These are phyloP conservation scores for Dynastes hyllus DNA, from an alignment of 2,888 invertebrate genomes.

Conservation along the genomic window DNA sequence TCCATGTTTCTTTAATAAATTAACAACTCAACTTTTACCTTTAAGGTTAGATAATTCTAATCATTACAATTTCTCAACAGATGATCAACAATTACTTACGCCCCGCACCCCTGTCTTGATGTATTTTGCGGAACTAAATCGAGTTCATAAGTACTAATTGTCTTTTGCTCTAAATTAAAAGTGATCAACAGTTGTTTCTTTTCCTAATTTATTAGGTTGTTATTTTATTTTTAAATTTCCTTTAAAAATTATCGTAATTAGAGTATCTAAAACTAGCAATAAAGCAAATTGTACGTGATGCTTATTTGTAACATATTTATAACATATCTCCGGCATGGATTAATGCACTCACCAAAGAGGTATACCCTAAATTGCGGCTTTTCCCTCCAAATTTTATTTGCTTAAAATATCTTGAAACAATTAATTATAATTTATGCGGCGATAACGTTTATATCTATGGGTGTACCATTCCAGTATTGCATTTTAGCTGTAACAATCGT, in stretches of 20 bases:
- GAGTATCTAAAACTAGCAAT: constrained; percentile 73
- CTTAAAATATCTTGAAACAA: constrained; percentile 71
- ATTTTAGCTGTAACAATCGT: constrained; percentile 76
- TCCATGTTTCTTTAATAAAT: neutral
- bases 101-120: too few relatives aligned
- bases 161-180: too few relatives aligned
- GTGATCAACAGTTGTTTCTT: neutral
- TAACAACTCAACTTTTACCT: too few relatives aligned
- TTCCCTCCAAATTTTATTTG: constrained; percentile 56
- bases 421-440: constrained; percentile 78
- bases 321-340: constrained; percentile 74
- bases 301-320: constrained; percentile 75
- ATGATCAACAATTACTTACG: too few relatives aligned
- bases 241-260: constrained; percentile 72
- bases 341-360: constrained; percentile 75
- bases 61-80: too few relatives aligned
- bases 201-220: neutral
- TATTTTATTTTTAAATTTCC: neutral
- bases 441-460: constrained; percentile 80
- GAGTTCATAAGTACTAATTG: too few relatives aligned
- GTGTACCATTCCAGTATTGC: constrained; percentile 76
- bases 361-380: constrained; percentile 55
- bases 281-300: constrained; percentile 73
- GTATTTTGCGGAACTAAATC: too few relatives aligned
- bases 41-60: too few relatives aligned